phyloP scores from a whole-genome alignment of 2,113 vertebrate species.

The Lamprologus tigripictilis region DNA sequence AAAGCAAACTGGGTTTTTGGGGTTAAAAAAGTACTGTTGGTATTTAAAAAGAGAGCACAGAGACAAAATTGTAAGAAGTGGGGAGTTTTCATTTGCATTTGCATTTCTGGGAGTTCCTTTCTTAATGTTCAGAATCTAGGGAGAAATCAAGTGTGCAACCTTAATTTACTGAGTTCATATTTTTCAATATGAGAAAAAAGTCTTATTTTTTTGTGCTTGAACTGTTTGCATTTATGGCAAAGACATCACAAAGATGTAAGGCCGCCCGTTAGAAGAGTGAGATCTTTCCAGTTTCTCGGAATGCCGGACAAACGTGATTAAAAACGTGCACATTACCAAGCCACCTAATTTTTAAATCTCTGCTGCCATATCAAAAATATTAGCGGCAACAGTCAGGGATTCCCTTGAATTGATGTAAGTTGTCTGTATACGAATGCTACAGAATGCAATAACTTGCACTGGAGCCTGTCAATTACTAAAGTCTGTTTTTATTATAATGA shows the following conservation, averaged over 20 bases:
- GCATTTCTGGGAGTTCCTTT: background rate
- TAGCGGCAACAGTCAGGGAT: background rate
- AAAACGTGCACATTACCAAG: background rate
- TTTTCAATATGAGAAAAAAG: background rate
- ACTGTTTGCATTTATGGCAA: background rate
- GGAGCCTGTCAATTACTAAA: background rate
- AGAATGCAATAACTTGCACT: background rate
- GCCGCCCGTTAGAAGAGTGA: fast-evolving
- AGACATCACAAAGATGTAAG: background rate
- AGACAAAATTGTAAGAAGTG: background rate
- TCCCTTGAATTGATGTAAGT: background rate
- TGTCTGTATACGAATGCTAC: background rate
- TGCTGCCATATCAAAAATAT: background rate
- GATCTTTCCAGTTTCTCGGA: fast-evolving
- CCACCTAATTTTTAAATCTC: background rate
- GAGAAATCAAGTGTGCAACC: background rate
- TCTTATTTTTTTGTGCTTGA: background rate
- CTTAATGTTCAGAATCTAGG: background rate
- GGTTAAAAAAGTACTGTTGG: background rate
- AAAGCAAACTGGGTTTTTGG: background rate
- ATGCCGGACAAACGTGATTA: background rate
- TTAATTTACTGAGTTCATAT: background rate
- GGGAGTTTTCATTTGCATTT: background rate
- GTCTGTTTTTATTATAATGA: background rate
- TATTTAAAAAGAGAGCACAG: background rate